Base-by-base conservation (phyloP, 2,113 vertebrate species). In the Clarias batrachus region DNA sequence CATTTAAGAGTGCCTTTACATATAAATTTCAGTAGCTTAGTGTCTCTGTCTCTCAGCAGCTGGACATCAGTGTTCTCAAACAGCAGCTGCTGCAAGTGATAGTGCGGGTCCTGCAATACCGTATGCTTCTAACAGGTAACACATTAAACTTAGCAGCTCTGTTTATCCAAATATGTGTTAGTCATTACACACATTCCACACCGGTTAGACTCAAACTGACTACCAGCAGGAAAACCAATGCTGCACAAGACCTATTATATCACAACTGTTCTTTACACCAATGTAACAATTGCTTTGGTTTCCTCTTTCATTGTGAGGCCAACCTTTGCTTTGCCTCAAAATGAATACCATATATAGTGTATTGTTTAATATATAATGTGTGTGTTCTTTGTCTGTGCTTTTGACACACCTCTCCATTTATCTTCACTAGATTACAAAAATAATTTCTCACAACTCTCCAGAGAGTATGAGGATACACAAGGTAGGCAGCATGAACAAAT, bases 51-150 rank as follows among this genome's bases (percentile, higher is more conserved):
- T 90, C 33, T 86, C 68, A 82, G 87, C 76, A 88, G 73, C 12
- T 27, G 73, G 82, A 90, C 74, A n/a, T 37, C 33, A 52, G 1
- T 17, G 65, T 37, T 56, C 87, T 97, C 91, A 97, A 97, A 91
- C 96, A 98, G 82, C 96, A 95, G 91, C 94, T 99, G 90, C 92
- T 98, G 88, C 95, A 96, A 92, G 96, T 98, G 70, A 95, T 97
- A 8, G 96, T 96, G 89, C 96, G 97, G 82, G 92, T 98, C n/a
- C 97, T 98, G 91, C 97, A 99, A 89, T 99, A 99, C 87, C 96
- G 91, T 74, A 96, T 97, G 94, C 94, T 99, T 3, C 96, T 99
- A 87, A 99, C 97, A 96, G 98, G 98, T 99, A 94, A 90, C n/a
- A 74, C 8, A 87, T 62, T 66, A 57, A 82, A 81, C 56, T 65